Evolutionary conservation across 2,113 vertebrate species (phyloP).

Genomic region (Alces alces): DNA sequence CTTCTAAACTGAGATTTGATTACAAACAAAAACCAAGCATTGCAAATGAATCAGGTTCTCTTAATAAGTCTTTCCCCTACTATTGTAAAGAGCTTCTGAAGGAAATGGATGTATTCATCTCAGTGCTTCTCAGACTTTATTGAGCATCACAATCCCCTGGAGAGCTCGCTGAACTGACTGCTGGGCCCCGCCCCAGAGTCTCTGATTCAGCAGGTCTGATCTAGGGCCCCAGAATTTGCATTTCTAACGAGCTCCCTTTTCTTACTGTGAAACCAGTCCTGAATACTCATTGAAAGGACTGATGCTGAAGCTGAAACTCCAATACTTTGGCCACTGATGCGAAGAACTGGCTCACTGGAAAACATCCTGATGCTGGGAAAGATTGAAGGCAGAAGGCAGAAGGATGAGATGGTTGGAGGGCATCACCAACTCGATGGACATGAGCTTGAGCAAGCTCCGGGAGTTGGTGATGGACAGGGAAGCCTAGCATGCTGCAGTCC

Average conservation of each 20-base stretch:
- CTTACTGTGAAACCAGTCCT: neutral
- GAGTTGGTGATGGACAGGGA: neutral
- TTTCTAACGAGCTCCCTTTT: neutral
- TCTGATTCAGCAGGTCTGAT: neutral
- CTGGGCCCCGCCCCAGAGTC: neutral
- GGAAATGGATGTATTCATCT: neutral
- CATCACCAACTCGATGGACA: neutral
- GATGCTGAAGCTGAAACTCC: neutral
- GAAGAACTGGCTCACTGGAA: neutral
- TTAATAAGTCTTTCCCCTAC: neutral
- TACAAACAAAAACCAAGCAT: neutral
- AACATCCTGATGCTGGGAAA: neutral
- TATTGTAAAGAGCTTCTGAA: neutral
- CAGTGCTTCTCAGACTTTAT: neutral
- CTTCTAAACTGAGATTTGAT: neutral
- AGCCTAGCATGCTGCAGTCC: fast-evolving
- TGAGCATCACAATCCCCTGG: neutral
- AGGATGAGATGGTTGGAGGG: neutral
- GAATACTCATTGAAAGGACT: neutral
- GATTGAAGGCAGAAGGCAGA: neutral
- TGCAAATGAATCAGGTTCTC: neutral
- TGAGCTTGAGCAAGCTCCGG: neutral
- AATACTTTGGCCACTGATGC: neutral
- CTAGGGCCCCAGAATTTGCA: neutral
- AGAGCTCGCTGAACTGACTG: neutral